These are phyloP conservation scores for Scartelaos histophorus DNA, from an alignment of 2,113 vertebrate species.

Conservation along the genomic window DNA sequence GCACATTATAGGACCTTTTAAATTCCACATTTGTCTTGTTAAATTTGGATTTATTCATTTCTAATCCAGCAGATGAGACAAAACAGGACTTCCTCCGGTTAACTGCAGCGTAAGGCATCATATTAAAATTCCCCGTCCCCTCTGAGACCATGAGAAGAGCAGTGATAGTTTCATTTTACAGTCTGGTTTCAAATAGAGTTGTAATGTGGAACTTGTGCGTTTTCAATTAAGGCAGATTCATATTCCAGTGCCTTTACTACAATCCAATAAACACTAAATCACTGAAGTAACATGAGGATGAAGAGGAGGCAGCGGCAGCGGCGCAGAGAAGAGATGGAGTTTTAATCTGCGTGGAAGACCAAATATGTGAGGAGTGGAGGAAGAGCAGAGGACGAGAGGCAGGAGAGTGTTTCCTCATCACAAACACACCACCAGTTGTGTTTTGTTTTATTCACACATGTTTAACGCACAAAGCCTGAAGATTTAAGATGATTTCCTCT, in stretches of 20 bases:
- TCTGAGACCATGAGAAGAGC: too few relatives aligned
- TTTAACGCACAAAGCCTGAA: too few relatives aligned
- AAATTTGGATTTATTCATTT: constrained; percentile 26
- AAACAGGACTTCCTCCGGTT: neutral
- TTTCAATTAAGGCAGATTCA: constrained; percentile 2
- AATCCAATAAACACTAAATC: constrained; percentile 60
- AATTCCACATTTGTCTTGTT: too few relatives aligned
- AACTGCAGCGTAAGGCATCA: neutral
- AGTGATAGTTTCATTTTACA: neutral
- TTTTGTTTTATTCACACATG: too few relatives aligned
- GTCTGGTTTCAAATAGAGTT: neutral
- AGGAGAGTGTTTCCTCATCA: too few relatives aligned
- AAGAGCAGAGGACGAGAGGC: too few relatives aligned
- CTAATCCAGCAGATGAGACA: constrained; percentile 61
- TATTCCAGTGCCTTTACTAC: constrained; percentile 26
- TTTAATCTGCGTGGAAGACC: too few relatives aligned
- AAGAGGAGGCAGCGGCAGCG: constrained; percentile 2
- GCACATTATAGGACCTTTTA: too few relatives aligned
- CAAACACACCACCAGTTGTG: too few relatives aligned
- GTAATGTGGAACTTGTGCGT: neutral
- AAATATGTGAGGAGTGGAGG: too few relatives aligned
- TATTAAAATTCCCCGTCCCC: neutral
- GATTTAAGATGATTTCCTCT: too few relatives aligned
- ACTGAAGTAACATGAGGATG: constrained; percentile 59
- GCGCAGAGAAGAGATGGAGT: too few relatives aligned